Base-by-base conservation (phyloP, 2,888 invertebrate species). In the Eupelmus urozonus region DNA sequence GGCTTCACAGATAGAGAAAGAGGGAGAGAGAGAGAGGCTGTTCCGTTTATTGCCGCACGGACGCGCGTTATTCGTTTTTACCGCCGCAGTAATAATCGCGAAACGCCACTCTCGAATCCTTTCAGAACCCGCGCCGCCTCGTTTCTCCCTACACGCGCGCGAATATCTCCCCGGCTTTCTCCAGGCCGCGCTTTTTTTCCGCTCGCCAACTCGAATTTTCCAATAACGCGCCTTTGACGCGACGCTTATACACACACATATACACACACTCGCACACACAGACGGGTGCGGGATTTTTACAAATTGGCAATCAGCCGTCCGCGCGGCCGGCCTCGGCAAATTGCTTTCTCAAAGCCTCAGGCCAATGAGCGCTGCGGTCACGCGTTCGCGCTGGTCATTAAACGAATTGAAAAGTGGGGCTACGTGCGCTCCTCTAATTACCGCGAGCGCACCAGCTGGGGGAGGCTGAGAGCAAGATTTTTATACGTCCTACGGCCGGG, bases 231-330 rank as follows among this genome's bases (percentile, higher is more conserved):
- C 65, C 71, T 80, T 78, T 80, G 77, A 80, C 62, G 80, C 23
- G 76, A 76, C 23, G 76, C 69, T 34, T 40, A 51, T 67, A 29
- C 62, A 27, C 59, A 20, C 13, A 53, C 34, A 78, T 81, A 80
- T 81, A 79, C 76, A 79, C 71, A 78, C 72, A 80, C 81, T 16
- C 81, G 75, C 79, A 76, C 67, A 57, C 75, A 78, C n/a, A n/a
- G n/a, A n/a, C 73, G 80, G 77, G 81, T 80, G n/a, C 73, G 73
- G 73, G 85, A 86, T 87, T 87, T 86, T 85, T 86, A 86, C 84
- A 87, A 87, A 87, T 87, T 87, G 87, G 82, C 86, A 86, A 86
- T 85, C 83, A 85, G 84, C 83, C 34, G 34, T 34, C 3, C 34
- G 34, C 9, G 34, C 9, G 85, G 51, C 59, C 79, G 82, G 84